phyloP scores from a whole-genome alignment of 2,888 invertebrate genomes.

The Caenorhabditis panamensis region DNA sequence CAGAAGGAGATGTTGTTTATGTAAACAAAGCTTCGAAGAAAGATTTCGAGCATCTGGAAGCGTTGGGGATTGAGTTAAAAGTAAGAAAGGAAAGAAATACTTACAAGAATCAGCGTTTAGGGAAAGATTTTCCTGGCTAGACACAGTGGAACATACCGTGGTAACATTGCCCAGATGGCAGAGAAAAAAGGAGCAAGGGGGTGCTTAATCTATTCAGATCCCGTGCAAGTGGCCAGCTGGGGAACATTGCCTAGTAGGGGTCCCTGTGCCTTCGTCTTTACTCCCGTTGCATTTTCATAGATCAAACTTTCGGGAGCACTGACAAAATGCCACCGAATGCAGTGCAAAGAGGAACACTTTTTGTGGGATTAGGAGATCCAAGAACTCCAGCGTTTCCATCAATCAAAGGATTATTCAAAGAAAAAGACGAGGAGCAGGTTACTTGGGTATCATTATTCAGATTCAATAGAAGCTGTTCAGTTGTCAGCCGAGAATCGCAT shows the following conservation, averaged over 20 bases:
- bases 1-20: slow-evolving; percentile 75
- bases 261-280: background rate
- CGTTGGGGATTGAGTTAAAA: slow-evolving; percentile 64
- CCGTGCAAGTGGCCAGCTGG: slow-evolving; percentile 74
- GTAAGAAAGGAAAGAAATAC: slow-evolving; percentile 20
- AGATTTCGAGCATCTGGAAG: slow-evolving; percentile 71
- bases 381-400: slow-evolving; percentile 83
- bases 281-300: slow-evolving; percentile 47
- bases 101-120: slow-evolving; percentile 65
- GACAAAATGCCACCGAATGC: slow-evolving; percentile 83
- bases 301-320: slow-evolving; percentile 81
- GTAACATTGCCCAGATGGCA: slow-evolving; percentile 79
- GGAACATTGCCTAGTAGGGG: slow-evolving; percentile 61
- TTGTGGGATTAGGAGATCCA: slow-evolving; percentile 82
- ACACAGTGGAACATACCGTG: slow-evolving; percentile 83
- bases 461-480: slow-evolving; percentile 19
- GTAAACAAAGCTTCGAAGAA: slow-evolving; percentile 69
- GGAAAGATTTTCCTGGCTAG: slow-evolving; percentile 83
- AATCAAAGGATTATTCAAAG: slow-evolving; percentile 80
- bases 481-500: slow-evolving; percentile 48
- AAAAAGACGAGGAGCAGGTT: slow-evolving; percentile 51
- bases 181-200: slow-evolving; percentile 80
- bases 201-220: slow-evolving; percentile 79
- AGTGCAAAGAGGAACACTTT: slow-evolving; percentile 83
- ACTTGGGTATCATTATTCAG: background rate